Percentiles rank a stretch among this genome's conserved stretches.
Conservation (phyloP, 2,797 vertebrate genomes). For the Halcyon badia region DNA sequence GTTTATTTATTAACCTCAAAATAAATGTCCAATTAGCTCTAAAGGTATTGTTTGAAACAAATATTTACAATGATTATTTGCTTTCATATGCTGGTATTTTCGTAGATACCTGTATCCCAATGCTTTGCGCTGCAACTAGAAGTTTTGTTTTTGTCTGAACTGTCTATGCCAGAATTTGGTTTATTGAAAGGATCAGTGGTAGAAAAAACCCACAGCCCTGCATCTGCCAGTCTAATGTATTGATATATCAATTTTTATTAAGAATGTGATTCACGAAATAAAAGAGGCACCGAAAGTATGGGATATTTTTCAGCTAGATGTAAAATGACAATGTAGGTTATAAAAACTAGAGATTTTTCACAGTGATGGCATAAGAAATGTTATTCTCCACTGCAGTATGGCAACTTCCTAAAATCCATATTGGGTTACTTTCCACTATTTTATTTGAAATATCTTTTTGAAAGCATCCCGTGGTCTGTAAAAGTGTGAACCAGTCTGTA, state of each 20-base stretch:
- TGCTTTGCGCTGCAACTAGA: background rate
- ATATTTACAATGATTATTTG: background rate
- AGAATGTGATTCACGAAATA: background rate
- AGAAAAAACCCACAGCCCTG: background rate
- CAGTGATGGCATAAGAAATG: background rate
- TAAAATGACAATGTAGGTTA: background rate
- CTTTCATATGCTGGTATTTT: background rate
- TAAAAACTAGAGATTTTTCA: background rate
- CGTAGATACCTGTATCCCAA: background rate
- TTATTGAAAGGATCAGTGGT: background rate
- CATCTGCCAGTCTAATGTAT: background rate
- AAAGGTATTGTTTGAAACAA: background rate
- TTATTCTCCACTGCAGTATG: background rate
- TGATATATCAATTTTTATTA: background rate
- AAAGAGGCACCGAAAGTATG: background rate
- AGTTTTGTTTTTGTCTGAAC: background rate
- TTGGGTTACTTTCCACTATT: background rate
- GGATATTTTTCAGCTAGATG: background rate
- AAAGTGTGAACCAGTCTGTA: background rate
- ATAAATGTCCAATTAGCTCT: background rate
- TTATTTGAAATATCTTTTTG: background rate
- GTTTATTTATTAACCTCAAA: background rate
- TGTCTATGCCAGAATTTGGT: background rate
- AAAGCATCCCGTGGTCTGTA: background rate
- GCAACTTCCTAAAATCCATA: background rate